A percentile compares a stretch with the other conserved stretches of the same genome.
Conservation (phyloP, 2,113 vertebrate species). For the Narcine bancroftii region DNA sequence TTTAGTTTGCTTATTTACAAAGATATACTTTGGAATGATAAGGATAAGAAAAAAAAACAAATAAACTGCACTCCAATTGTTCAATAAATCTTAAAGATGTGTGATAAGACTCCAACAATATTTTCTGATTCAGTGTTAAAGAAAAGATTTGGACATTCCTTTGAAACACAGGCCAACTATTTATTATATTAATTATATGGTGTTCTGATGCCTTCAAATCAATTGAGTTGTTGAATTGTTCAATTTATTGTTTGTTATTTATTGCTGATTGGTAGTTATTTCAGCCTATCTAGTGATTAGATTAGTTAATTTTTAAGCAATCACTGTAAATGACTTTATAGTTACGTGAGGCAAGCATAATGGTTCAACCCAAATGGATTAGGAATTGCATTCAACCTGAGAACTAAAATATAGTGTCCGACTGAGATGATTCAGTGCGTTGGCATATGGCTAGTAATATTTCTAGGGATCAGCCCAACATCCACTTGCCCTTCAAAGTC, state of each 20-base stretch:
- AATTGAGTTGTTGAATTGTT: background rate
- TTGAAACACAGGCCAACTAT: background rate
- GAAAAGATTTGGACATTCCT: background rate
- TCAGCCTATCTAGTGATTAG: background rate
- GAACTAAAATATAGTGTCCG: background rate
- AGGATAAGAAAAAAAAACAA: background rate
- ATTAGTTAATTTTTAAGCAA: background rate
- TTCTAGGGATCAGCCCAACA: background rate
- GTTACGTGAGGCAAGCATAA: background rate
- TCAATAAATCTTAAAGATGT: background rate
- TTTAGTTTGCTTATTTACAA: background rate
- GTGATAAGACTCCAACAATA: background rate
- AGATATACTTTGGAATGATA: conserved; percentile 5
- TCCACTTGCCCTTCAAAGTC: background rate
- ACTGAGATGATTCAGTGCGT: background rate
- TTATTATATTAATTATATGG: background rate
- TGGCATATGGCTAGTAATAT: background rate
- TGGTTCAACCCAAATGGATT: background rate
- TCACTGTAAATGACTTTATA: background rate
- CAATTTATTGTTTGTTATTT: background rate
- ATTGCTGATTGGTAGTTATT: conserved; percentile 3
- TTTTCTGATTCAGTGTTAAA: background rate
- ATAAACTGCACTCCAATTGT: background rate
- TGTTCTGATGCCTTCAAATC: background rate
- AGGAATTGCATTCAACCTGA: background rate